Evolutionary conservation across 2,888 invertebrate species (phyloP), one percentile per base, ranked within the genome.

Genomic region (Timema cristinae): DNA sequence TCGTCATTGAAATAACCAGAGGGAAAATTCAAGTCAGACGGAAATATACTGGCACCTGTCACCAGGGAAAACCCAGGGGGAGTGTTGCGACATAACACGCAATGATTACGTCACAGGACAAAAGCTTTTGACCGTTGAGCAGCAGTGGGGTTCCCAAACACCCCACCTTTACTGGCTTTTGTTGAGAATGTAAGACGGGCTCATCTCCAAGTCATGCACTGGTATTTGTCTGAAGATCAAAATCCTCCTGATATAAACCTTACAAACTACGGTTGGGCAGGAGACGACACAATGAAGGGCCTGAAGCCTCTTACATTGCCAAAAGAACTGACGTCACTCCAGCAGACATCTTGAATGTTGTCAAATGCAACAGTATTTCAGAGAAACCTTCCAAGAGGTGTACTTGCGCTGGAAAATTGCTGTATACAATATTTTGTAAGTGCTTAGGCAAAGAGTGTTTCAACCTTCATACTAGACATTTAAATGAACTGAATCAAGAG

Each of bases 171-270:
- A n/a, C n/a, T n/a, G n/a, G 32, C 16, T 63, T 15, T 63, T 13
- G 63, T 63, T 63, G 16, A 63, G 13, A 63, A 63, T 16, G 63
- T 63, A 63, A 63, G 16, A 63, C 63, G 63, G 63, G 63, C 63
- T 63, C 63, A 63, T 63, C 63, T 63, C 7, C 16, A 63, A 63
- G 63, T 13, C 63, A 63, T 63, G 63, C 63, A 16, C 63, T 63
- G 16, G 32, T 63, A 63, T 63, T 63, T 48, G 48, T 2, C 63
- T 63, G 63, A 63, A 63, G 63, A 63, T 15, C 63, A 8, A 63
- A 2, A 16, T 15, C 63, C 63, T 63, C 63, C 63, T 47, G 63
- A 63, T 47, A 63, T 16, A 8, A 16, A 63, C 63, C 32, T 16
- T 47, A 63, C 6, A 63, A 63, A 63, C 63, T 63, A 16, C 47